Base-by-base conservation (phyloP, 2,113 vertebrate genomes). In the Rhadina sibilatrix region DNA sequence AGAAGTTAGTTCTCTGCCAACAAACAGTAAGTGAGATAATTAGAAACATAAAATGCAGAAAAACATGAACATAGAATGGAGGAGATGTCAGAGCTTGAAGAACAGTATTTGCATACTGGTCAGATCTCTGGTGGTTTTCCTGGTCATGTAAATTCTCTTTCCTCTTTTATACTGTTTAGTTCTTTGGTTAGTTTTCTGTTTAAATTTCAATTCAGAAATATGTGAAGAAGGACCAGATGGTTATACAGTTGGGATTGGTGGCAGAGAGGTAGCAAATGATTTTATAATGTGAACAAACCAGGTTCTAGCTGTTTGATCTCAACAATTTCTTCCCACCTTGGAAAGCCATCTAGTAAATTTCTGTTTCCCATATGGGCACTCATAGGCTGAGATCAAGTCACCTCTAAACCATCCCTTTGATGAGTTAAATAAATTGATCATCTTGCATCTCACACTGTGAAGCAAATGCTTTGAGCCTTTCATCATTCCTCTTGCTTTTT, bases 351-450 rank as follows among this genome's bases (percentile, higher is more conserved):
- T 74, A 19, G 80, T 69, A 80, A 53, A 92, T 90, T 94, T 57
- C n/a, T 83, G 28, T 88, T 90, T 94, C 79, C 60, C 77, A 44
- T 87, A 71, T 75, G 61, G 57, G 4, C 70, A 56, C 74, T 85
- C 59, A 10, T 15, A 80, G 76, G 22, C 50, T 66, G 54, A 80
- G 88, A 74, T 81, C 79, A 88, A 80, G 79, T 76, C 71, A 83
- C 66, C 78, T 90, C 63, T 85, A 94, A 88, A 80, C 50, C 37
- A 33, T 76, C 71, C 83, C 83, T 90, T 88, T 96, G 88, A 93
- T 84, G 70, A 93, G 30, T 66, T 92, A 87, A 83, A 65, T 85
- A 60, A 94, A 90, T 72, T 72, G 61, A 89, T 95, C 66, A 69
- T 77, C 38, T 92, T 92, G 75, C 47, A 25, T 90, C 76, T 89